phyloP scores from a whole-genome alignment of 2,113 vertebrate genomes.

The Microtus ochrogaster region DNA sequence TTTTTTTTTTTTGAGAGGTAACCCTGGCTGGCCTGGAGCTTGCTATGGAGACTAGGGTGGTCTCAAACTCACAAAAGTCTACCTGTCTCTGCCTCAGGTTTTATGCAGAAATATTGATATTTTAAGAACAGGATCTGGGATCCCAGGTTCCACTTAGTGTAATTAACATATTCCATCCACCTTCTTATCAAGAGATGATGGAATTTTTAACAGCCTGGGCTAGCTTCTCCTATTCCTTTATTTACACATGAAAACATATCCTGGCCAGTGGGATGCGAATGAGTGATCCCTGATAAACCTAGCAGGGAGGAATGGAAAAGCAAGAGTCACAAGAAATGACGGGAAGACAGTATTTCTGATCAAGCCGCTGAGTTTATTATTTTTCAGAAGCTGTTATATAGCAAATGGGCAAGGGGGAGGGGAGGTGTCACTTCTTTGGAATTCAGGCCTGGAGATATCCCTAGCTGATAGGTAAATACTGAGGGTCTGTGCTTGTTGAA shows the following conservation, averaged over 20 bases:
- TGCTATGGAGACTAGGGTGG: background rate
- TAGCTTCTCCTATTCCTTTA: conserved; percentile 59
- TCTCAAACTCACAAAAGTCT: background rate
- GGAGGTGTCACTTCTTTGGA: too few relatives aligned
- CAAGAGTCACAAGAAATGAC: too few relatives aligned
- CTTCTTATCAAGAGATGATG: conserved; percentile 47
- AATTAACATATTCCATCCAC: conserved; percentile 55
- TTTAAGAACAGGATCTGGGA: conserved; percentile 5
- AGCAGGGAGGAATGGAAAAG: too few relatives aligned
- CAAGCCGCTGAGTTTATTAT: too few relatives aligned
- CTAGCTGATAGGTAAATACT: too few relatives aligned
- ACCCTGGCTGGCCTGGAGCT: background rate
- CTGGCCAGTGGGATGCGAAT: too few relatives aligned
- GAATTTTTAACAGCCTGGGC: conserved; percentile 47
- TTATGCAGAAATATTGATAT: conserved; percentile 26
- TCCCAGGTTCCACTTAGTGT: background rate
- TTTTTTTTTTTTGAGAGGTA: background rate
- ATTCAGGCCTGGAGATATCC: too few relatives aligned
- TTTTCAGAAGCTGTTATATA: too few relatives aligned
- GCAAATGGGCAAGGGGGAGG: too few relatives aligned
- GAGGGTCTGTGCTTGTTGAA: too few relatives aligned
- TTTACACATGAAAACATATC: conserved; percentile 34
- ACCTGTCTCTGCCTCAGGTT: background rate
- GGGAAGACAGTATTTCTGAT: too few relatives aligned
- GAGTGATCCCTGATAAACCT: too few relatives aligned